A percentile compares a stretch with the other conserved stretches of the same genome.
phyloP scores from a whole-genome alignment of 1,140 invertebrate genomes.

The Coboldia fuscipes region DNA sequence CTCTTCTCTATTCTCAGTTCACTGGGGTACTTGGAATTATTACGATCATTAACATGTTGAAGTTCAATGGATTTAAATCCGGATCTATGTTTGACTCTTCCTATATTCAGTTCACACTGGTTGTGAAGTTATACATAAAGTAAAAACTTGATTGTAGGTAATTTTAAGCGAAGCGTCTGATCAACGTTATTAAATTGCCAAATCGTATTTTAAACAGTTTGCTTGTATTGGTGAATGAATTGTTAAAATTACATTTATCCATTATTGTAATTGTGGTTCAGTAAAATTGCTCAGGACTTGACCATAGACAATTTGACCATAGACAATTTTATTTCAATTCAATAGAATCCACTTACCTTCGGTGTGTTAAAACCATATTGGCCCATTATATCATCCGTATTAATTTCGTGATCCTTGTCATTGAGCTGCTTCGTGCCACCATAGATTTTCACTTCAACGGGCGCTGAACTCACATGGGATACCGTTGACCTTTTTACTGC shows the following conservation, averaged over 20 bases:
- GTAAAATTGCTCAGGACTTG: neutral
- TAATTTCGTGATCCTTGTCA: constrained; percentile 3
- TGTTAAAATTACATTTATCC: neutral
- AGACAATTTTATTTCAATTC: constrained; percentile 5
- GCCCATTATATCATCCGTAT: constrained; percentile 18
- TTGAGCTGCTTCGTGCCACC: neutral
- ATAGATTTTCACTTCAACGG: neutral
- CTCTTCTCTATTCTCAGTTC: no score
- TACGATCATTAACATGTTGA: no score
- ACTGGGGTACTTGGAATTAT: no score
- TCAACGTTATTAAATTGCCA: no score
- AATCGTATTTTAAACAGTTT: neutral
- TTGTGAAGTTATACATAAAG: no score
- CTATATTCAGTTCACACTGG: no score
- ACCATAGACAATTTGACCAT: neutral
- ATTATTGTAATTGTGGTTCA: neutral
- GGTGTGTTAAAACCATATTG: constrained; percentile 22
- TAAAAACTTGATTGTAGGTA: no score
- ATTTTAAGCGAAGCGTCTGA: no score
- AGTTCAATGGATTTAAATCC: no score
- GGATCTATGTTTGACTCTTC: no score
- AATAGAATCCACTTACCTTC: constrained; percentile 17
- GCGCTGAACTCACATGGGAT: neutral
- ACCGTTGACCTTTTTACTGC: neutral
- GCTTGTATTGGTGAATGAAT: neutral